These are phyloP conservation scores for Drosophila nikananu DNA, from an alignment of 1,140 invertebrate genomes.

Conservation along the genomic window DNA sequence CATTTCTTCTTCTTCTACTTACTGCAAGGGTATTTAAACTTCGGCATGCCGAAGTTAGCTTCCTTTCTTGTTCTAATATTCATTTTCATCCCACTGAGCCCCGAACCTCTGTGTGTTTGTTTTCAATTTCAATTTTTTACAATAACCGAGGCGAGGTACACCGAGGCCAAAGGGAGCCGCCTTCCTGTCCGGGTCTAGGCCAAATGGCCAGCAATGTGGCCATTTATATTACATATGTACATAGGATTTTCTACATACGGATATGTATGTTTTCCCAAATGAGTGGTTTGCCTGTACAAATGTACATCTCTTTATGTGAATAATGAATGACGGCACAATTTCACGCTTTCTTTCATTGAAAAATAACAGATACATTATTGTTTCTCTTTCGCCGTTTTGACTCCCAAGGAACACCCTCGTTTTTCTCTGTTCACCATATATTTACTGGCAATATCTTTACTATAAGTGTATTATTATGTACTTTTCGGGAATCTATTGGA, in stretches of 20 bases:
- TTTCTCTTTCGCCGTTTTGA: slow-evolving; percentile 1
- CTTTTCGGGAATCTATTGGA: slow-evolving; percentile 47
- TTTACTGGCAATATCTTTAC: slow-evolving; percentile 15
- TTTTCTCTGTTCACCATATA: neutral
- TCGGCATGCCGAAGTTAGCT: no score
- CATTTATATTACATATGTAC: slow-evolving; percentile 3
- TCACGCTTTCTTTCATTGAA: slow-evolving; percentile 51
- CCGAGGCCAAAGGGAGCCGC: slow-evolving; percentile 10
- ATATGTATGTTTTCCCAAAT: neutral
- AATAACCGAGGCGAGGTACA: slow-evolving; percentile 20
- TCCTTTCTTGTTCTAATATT: no score
- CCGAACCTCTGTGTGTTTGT: slow-evolving; percentile 28
- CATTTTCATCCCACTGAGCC: slow-evolving; percentile 9
- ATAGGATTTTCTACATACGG: neutral
- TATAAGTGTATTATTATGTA: slow-evolving; percentile 10
- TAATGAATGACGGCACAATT: slow-evolving; percentile 52
- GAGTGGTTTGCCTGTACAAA: neutral
- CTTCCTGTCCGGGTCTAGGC: slow-evolving; percentile 17
- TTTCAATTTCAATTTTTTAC: slow-evolving; percentile 58
- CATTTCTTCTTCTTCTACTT: no score
- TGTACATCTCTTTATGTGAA: slow-evolving; percentile 1
- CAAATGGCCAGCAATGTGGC: slow-evolving; percentile 25
- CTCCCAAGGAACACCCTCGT: neutral
- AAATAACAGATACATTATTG: slow-evolving; percentile 43
- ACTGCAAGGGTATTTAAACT: no score